Conservation (phyloP, 2,888 invertebrate genomes). For the Volucella inanis region DNA sequence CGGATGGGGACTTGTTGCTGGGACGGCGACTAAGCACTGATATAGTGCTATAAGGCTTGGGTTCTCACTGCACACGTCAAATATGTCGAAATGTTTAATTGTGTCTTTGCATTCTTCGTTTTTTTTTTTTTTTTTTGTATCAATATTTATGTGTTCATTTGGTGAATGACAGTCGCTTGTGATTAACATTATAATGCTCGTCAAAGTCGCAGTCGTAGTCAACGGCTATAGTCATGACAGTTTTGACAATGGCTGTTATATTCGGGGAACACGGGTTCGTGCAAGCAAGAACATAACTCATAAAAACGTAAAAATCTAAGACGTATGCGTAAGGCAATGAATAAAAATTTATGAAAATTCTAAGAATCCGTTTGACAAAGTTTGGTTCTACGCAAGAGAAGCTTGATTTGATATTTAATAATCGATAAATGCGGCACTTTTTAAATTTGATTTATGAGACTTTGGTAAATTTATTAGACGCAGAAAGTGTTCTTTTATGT, state of each 20-base stretch:
- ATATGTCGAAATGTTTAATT: conserved; percentile 62
- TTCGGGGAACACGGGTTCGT: conserved; percentile 37
- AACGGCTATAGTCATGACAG: conserved; percentile 61
- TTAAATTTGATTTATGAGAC: not conserved
- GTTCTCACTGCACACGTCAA: conserved; percentile 56
- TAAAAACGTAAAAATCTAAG: not conserved
- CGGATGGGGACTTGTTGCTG: conserved; percentile 23
- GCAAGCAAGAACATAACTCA: conserved; percentile 30
- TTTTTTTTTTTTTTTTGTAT: conserved; percentile 11
- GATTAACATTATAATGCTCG: conserved; percentile 70
- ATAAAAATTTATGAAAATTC: conserved; percentile 19
- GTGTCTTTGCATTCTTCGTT: conserved; percentile 54
- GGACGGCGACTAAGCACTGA: conserved; percentile 1
- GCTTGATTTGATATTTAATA: not conserved
- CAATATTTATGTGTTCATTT: conserved; percentile 47
- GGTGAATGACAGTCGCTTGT: conserved; percentile 56
- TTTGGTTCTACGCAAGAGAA: conserved; percentile 10
- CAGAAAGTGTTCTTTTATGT: no score
- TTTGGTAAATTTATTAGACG: no score
- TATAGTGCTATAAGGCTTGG: conserved; percentile 16
- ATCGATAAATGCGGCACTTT: not conserved
- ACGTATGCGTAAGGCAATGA: conserved; percentile 1
- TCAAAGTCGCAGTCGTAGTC: conserved; percentile 32
- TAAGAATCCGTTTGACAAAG: conserved; percentile 17
- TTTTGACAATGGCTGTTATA: conserved; percentile 49